A percentile compares a stretch with the other conserved stretches of the same genome.
Conservation (phyloP, 2,113 vertebrate genomes). For the Chaetodon trifascialis region DNA sequence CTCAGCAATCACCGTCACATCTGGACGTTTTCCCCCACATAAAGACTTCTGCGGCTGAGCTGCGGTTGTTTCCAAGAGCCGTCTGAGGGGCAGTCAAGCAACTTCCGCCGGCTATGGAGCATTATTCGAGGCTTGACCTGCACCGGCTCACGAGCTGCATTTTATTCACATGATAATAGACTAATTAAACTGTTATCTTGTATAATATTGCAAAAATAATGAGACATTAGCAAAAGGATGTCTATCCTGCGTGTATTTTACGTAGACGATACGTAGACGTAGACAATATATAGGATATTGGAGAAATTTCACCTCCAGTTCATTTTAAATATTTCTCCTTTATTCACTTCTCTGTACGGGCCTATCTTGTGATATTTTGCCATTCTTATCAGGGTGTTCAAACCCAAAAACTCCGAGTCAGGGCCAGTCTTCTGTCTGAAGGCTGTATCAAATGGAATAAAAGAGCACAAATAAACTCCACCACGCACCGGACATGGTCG, state of each 20-base stretch:
- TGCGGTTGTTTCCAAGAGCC: constrained; percentile 15
- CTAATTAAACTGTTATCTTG: neutral
- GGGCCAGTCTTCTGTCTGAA: neutral
- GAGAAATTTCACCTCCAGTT: neutral
- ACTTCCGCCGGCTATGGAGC: neutral
- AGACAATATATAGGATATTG: neutral
- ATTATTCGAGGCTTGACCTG: neutral
- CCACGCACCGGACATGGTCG: neutral
- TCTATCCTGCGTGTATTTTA: no score
- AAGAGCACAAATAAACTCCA: neutral
- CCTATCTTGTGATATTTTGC: neutral
- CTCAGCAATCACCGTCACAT: constrained; percentile 80
- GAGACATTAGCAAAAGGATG: neutral
- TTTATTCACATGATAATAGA: neutral
- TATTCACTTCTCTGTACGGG: neutral
- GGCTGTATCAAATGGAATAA: neutral
- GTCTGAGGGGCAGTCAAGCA: neutral
- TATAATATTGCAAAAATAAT: neutral
- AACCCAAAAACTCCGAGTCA: neutral
- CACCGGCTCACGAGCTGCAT: neutral
- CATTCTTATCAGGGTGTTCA: neutral
- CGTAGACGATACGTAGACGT: neutral
- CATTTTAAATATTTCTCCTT: neutral
- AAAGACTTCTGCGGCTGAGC: constrained; percentile 72
- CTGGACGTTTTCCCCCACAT: constrained; percentile 64